Percentiles rank a stretch among this genome's conserved stretches.
These are phyloP conservation scores for Drosophila glabriapex DNA, from an alignment of 2,888 invertebrate species.

Conservation along the genomic window DNA sequence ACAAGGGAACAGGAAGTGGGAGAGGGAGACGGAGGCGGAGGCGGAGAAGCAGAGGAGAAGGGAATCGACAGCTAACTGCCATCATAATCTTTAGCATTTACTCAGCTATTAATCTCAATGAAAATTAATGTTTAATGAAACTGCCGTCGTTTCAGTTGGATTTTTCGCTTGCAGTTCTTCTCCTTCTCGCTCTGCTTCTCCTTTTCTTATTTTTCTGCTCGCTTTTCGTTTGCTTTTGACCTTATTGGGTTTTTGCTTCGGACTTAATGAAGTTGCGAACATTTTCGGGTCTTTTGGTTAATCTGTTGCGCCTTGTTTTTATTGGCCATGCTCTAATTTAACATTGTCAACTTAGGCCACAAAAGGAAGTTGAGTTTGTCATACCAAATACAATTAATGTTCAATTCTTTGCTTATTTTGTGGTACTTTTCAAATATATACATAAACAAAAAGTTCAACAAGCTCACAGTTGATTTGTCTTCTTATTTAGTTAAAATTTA, in stretches of 20 bases:
- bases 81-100: constrained; percentile 80
- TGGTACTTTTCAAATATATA: neutral
- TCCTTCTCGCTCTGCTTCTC: constrained; percentile 3
- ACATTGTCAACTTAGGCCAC: constrained; percentile 52
- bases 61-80: constrained; percentile 37
- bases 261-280: constrained; percentile 37
- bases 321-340: constrained; percentile 59
- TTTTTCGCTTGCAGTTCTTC: constrained; percentile 43
- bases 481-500: neutral
- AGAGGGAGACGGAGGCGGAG: neutral
- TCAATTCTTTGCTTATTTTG: neutral
- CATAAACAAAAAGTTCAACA: neutral
- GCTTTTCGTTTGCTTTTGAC: constrained; percentile 15
- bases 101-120: constrained; percentile 81
- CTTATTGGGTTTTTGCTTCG: constrained; percentile 28
- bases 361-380: neutral
- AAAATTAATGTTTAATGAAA: constrained; percentile 75
- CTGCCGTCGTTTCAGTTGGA: constrained; percentile 37
- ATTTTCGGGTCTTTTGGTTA: constrained; percentile 53
- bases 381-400: neutral
- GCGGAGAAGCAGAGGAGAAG: neutral
- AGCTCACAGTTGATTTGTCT: neutral
- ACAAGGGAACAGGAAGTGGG: neutral
- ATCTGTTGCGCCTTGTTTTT: constrained; percentile 69
- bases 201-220: neutral